Evolutionary conservation across 2,888 invertebrate species (phyloP).

Genomic region (Agrotis segetum): DNA sequence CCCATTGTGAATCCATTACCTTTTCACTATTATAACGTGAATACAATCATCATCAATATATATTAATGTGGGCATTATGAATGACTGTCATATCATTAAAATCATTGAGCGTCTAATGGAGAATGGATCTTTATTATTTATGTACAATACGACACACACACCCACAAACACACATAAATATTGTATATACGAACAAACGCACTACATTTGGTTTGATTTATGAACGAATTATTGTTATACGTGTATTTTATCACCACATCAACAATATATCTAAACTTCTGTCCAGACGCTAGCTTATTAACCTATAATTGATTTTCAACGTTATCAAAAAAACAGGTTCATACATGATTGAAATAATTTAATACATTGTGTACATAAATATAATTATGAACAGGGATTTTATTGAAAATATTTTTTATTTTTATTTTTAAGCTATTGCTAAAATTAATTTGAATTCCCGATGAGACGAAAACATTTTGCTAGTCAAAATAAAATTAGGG

Average conservation of each 20-base stretch:
- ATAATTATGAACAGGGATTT: too few relatives aligned
- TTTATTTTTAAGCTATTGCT: not conserved
- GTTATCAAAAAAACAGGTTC: too few relatives aligned
- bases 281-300: too few relatives aligned
- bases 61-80: slow-evolving; percentile 21
- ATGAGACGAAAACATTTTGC: not conserved
- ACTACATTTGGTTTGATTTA: slow-evolving; percentile 24
- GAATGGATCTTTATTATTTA: slow-evolving; percentile 17
- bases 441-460: not conserved
- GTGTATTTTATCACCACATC: not conserved
- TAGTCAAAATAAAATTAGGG: not conserved
- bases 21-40: not conserved
- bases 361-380: too few relatives aligned
- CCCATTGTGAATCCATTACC: not conserved
- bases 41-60: slow-evolving; percentile 20
- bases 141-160: slow-evolving; percentile 7
- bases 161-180: too few relatives aligned
- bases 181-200: too few relatives aligned
- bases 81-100: slow-evolving; percentile 43
- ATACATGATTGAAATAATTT: too few relatives aligned
- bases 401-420: too few relatives aligned
- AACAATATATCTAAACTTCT: not conserved
- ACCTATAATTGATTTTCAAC: too few relatives aligned
- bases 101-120: slow-evolving; percentile 39
- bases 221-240: slow-evolving; percentile 13